Conservation (phyloP, 2,113 vertebrate species). For the Tapirus terrestris region DNA sequence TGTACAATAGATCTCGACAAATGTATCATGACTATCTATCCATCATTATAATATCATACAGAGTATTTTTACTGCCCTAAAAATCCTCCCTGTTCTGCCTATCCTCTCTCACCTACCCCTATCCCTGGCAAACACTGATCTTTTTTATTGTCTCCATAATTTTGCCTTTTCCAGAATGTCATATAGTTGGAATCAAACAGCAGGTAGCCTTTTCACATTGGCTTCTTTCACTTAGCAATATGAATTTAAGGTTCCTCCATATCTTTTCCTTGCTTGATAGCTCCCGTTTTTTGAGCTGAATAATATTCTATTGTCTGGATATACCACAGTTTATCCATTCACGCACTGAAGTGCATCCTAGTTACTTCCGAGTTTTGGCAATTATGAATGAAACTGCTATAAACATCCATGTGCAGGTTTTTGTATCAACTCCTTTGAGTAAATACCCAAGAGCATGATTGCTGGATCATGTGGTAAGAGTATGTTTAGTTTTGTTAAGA, state of each 20-base stretch:
- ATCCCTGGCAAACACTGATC: background rate
- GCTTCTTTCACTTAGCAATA: background rate
- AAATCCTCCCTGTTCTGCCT: background rate
- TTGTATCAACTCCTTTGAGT: background rate
- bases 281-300: background rate
- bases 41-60: no score
- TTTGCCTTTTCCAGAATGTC: background rate
- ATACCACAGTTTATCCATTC: background rate
- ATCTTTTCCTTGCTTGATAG: background rate
- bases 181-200: background rate
- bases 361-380: background rate
- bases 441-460: background rate
- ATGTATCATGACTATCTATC: background rate
- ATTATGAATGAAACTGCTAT: background rate
- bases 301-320: background rate
- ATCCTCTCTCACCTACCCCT: background rate
- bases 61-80: background rate
- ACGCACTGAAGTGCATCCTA: background rate
- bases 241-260: background rate
- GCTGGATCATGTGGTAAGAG: background rate
- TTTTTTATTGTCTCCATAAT: background rate
- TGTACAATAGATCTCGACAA: background rate
- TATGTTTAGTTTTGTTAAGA: background rate
- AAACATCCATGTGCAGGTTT: background rate
- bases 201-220: background rate